Conservation (phyloP, 2,888 invertebrate species). For the Nematopogon swammerdamellus region DNA sequence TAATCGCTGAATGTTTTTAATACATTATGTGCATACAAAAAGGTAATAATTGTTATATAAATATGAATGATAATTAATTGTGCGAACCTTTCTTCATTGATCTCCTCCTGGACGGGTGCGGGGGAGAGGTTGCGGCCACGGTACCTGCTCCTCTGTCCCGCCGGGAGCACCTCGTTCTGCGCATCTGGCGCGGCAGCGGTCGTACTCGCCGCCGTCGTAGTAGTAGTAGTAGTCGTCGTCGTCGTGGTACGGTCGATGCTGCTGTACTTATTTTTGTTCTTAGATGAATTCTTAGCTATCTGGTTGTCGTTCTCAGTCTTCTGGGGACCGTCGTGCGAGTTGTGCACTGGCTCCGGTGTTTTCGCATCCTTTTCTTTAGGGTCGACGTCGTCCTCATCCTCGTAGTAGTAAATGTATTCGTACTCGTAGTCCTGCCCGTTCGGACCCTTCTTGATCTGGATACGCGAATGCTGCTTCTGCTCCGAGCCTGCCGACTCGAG, state of each 20-base stretch:
- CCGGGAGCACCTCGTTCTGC: slow-evolving; percentile 64
- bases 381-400: slow-evolving; percentile 75
- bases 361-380: slow-evolving; percentile 26
- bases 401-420: slow-evolving; percentile 89
- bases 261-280: slow-evolving; percentile 54
- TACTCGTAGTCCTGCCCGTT: slow-evolving; percentile 91
- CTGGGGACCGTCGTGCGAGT: slow-evolving; percentile 61
- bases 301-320: slow-evolving; percentile 45
- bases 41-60: too few relatives aligned
- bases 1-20: too few relatives aligned
- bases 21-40: too few relatives aligned
- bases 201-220: slow-evolving; percentile 30
- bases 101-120: slow-evolving; percentile 49
- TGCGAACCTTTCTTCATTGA: slow-evolving; percentile 46
- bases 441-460: slow-evolving; percentile 83
- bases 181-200: slow-evolving; percentile 54
- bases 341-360: slow-evolving; percentile 29
- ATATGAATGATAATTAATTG: too few relatives aligned
- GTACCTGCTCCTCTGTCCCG: slow-evolving; percentile 37
- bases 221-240: slow-evolving; percentile 27
- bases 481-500: slow-evolving; percentile 65
- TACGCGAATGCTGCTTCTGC: slow-evolving; percentile 66
- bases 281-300: slow-evolving; percentile 32
- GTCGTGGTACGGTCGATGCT: slow-evolving; percentile 45
- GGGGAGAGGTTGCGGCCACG: slow-evolving; percentile 46